Percentiles rank a stretch among this genome's conserved stretches.
Evolutionary conservation across 1,140 invertebrate genomes (phyloP).

Genomic region (Glossosoma conforme): DNA sequence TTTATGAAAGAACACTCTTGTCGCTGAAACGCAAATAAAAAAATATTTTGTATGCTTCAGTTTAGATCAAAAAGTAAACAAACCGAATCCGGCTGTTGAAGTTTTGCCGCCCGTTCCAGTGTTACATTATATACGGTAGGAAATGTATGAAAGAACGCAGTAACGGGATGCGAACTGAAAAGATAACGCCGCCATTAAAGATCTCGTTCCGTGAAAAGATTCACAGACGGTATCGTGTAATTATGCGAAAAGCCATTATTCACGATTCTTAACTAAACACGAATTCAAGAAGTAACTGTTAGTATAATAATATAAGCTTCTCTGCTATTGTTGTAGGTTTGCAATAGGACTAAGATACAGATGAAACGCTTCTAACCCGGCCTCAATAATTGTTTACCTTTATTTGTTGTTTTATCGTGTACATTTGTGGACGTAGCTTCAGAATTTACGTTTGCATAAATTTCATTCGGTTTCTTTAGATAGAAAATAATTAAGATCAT

Average conservation of each 20-base stretch:
- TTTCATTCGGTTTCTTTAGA: too few species aligned
- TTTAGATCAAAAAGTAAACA: not conserved
- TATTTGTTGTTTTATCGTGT: too few species aligned
- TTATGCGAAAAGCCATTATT: conserved; percentile 13
- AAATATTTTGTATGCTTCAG: too few species aligned
- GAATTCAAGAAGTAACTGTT: conserved; percentile 1
- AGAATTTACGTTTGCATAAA: too few species aligned
- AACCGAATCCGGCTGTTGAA: not conserved
- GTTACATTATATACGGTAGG: not conserved
- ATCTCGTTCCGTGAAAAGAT: conserved; percentile 5
- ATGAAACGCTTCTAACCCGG: too few species aligned
- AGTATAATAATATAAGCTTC: too few species aligned
- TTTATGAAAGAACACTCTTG: too few species aligned
- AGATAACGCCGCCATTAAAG: not conserved
- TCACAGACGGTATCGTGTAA: conserved; percentile 8
- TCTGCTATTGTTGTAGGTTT: not conserved
- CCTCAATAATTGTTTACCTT: too few species aligned
- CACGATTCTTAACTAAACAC: conserved; percentile 5
- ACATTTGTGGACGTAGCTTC: too few species aligned
- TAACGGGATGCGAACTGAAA: conserved; percentile 2
- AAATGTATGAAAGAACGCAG: not conserved
- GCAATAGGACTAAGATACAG: too few species aligned
- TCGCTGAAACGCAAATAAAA: too few species aligned
- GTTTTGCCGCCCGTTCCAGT: not conserved
- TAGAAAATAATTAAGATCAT: too few species aligned